Evolutionary conservation across 2,113 vertebrate genomes (phyloP).

Genomic region (Oncorhynchus mykiss): DNA sequence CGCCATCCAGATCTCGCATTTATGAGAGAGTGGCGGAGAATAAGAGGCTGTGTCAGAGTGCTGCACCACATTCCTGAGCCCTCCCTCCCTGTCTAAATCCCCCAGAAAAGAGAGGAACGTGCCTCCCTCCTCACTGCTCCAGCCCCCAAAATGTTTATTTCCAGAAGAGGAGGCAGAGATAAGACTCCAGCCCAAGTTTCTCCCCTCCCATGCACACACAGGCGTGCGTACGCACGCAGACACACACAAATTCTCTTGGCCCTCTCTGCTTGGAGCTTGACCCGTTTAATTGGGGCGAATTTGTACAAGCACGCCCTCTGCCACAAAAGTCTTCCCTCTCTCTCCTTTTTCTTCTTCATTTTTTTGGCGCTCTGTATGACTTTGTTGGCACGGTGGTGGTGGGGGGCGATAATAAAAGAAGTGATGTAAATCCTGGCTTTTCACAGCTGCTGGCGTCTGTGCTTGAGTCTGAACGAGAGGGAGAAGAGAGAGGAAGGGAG

Average conservation of each 20-base stretch:
- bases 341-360: background rate
- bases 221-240: too few relatives aligned
- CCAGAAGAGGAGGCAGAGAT: constrained; percentile 7
- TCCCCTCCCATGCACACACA: background rate
- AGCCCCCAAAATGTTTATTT: constrained; percentile 27
- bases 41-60: background rate
- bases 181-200: constrained; percentile 19
- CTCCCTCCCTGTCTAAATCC: constrained; percentile 11
- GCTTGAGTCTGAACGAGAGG: background rate
- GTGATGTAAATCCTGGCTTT: constrained; percentile 29
- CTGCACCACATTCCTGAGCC: constrained; percentile 26
- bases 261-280: constrained; percentile 23
- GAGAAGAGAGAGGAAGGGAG: background rate
- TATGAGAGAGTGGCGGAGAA: constrained; percentile 16
- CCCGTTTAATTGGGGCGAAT: constrained; percentile 26
- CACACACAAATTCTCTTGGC: constrained; percentile 8
- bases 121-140: constrained; percentile 4
- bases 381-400: too few relatives aligned
- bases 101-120: constrained; percentile 4
- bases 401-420: constrained; percentile 3
- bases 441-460: constrained; percentile 7
- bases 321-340: background rate
- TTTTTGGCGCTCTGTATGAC: too few relatives aligned
- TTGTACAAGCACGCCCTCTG: constrained; percentile 22
- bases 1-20: constrained; percentile 16